Evolutionary conservation across 2,888 invertebrate species (phyloP), one percentile per base, ranked within the genome.

Genomic region (Tribolium freemani): DNA sequence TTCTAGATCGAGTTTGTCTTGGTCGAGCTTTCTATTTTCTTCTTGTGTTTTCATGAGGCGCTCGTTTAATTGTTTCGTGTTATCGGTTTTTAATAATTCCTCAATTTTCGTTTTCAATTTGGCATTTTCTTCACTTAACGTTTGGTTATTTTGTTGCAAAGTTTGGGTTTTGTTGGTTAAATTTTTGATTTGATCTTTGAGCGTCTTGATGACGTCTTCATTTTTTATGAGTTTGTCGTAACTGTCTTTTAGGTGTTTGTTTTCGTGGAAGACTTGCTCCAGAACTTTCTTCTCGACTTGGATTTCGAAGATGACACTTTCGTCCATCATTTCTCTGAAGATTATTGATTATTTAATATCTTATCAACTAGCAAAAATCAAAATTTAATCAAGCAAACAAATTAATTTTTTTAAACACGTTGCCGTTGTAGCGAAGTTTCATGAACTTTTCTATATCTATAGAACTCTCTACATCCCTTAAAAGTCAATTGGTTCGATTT

Each of bases 231-330:
- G n/a, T 13, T 57, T 26, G 8, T 73, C 46, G 53, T 72, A 72
- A 16, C 48, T 46, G 3, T 71, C 46, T 61, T 68, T 72, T 4
- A 72, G 38, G 16, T 69, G 46, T n/a, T 64, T 6, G 60, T 73
- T 73, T 26, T 69, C 73, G 30, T 20, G n/a, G 13, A 73, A 48
- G n/a, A 73, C 8, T 64, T 69, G 69, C 16, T 64, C 53, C 5
- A 73, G 44, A 9, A 69, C 46, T 31, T 69, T 64, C 20, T 66
- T 63, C 9, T 73, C 73, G 11, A 73, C 66, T 66, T 73, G 73
- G 46, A 73, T 66, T 31, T 73, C 73, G 56, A 73, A 73, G 10
- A 73, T 44, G 11, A 73, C 73, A 20, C 58, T 66, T 21, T 69
- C 73, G n/a, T 57, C 64, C 11, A 38, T 21, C 64, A 64, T 64